These are phyloP conservation scores for Rhadina sibilatrix DNA, from an alignment of 2,113 vertebrate genomes.

Conservation along the genomic window DNA sequence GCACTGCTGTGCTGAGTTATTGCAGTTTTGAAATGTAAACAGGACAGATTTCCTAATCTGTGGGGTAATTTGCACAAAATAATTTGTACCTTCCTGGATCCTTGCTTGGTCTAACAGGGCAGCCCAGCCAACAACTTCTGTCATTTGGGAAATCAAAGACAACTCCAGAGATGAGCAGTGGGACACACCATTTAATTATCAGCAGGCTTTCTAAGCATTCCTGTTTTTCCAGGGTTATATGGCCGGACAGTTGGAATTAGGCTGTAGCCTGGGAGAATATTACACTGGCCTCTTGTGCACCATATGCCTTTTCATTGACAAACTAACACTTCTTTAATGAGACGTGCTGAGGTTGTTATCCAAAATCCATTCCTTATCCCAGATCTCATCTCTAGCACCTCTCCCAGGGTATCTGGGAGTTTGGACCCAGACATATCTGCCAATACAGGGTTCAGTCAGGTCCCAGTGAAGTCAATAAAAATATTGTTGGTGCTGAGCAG, in stretches of 20 bases:
- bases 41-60: background rate
- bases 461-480: slow-evolving; percentile 18
- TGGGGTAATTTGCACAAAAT: background rate
- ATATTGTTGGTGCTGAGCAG: background rate
- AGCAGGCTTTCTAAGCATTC: background rate
- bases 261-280: background rate
- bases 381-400: slow-evolving; percentile 14
- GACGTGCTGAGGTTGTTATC: background rate
- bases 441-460: background rate
- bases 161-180: background rate
- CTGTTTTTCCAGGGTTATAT: background rate
- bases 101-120: background rate
- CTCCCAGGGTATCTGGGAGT: background rate
- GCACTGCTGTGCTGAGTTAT: background rate
- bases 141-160: slow-evolving; percentile 8
- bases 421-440: background rate
- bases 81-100: slow-evolving; percentile 31
- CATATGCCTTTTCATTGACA: slow-evolving; percentile 14
- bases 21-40: background rate
- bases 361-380: slow-evolving; percentile 21
- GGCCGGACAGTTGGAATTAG: background rate
- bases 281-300: background rate
- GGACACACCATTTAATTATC: background rate
- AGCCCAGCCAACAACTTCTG: background rate
- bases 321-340: slow-evolving; percentile 46